Evolutionary conservation across 2,113 vertebrate species (phyloP).

Genomic region (Pseudopodoces humilis): DNA sequence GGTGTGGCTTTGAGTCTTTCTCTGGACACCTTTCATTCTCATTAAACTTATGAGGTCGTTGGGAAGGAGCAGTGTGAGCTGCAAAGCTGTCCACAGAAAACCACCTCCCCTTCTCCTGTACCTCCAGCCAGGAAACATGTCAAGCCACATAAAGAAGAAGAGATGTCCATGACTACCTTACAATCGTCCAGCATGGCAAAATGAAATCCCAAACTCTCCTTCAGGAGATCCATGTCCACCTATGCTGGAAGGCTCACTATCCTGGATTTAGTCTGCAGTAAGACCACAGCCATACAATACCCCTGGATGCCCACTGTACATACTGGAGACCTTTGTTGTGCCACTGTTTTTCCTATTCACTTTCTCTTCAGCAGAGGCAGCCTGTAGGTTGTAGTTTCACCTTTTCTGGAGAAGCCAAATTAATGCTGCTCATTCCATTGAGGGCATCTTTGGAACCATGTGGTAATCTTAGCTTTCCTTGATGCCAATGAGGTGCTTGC

Average conservation of each 20-base stretch:
- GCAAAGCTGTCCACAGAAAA: background rate
- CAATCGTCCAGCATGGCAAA: background rate
- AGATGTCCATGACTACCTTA: background rate
- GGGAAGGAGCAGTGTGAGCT: background rate
- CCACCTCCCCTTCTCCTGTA: background rate
- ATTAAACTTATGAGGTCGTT: background rate
- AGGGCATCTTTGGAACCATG: background rate
- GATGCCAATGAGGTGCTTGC: background rate
- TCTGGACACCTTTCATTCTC: background rate
- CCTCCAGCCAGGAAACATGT: background rate
- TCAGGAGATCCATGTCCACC: background rate
- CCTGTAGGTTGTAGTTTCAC: background rate
- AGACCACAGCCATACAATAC: background rate
- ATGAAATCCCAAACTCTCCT: background rate
- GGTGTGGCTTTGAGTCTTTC: background rate
- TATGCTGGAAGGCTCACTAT: background rate
- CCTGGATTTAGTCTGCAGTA: background rate
- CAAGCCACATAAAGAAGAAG: background rate
- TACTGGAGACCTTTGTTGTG: background rate
- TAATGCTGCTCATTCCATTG: background rate
- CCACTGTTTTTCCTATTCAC: background rate
- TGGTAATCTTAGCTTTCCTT: background rate
- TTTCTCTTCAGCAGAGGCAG: background rate
- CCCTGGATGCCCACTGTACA: background rate
- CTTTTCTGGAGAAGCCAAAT: background rate